Evolutionary conservation across 2,113 vertebrate genomes (phyloP).

Genomic region (Hippoglossus stenolepis): DNA sequence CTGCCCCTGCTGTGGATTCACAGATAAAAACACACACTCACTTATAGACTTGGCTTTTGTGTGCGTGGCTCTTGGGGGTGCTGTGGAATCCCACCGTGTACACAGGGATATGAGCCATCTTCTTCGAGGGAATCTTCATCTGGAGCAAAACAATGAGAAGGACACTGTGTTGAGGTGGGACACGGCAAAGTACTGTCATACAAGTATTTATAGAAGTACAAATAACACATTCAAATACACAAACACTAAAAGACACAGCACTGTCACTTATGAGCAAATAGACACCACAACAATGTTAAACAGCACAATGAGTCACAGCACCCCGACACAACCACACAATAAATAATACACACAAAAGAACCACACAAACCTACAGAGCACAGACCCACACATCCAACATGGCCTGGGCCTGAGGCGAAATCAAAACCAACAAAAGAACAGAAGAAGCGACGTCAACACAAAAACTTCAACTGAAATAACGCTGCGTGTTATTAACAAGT

Average conservation of each 20-base stretch:
- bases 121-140: slow-evolving; percentile 98
- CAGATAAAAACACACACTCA: slow-evolving; percentile 77
- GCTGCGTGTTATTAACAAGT: background rate
- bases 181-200: too few relatives aligned
- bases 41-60: slow-evolving; percentile 89
- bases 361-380: slow-evolving; percentile 62
- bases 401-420: slow-evolving; percentile 52
- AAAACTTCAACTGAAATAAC: background rate
- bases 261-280: background rate
- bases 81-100: slow-evolving; percentile 94
- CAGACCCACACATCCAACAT: slow-evolving; percentile 67
- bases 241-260: background rate
- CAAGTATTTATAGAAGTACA: background rate
- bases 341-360: slow-evolving; percentile 8
- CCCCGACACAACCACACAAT: background rate
- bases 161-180: background rate
- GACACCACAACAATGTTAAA: background rate
- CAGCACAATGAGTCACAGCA: slow-evolving; percentile 20
- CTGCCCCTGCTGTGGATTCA: too few relatives aligned
- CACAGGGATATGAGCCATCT: slow-evolving; percentile 94
- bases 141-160: slow-evolving; percentile 54
- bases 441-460: slow-evolving; percentile 45
- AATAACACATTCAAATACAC: slow-evolving; percentile 2
- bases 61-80: slow-evolving; percentile 73
- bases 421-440: slow-evolving; percentile 39